Evolutionary conservation across 1,140 invertebrate genomes (phyloP).

Genomic region (Papilio aristodemus): DNA sequence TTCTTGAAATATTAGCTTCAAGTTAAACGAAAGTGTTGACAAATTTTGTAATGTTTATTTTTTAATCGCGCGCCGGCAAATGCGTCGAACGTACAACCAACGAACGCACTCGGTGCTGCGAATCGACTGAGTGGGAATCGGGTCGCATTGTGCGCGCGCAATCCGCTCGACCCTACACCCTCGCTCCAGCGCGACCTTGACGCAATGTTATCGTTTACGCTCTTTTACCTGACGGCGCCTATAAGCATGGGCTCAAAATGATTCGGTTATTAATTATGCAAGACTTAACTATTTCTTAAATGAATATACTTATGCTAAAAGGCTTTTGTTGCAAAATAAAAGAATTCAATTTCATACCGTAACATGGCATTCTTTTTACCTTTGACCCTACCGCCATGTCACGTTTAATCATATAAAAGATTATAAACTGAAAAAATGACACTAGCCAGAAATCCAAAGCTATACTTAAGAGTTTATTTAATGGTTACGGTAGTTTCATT

Average conservation of each 20-base stretch:
- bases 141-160: slow-evolving; percentile 56
- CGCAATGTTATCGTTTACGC: slow-evolving; percentile 24
- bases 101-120: slow-evolving; percentile 54
- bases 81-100: slow-evolving; percentile 37
- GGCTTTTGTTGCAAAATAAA: too few species aligned
- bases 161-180: slow-evolving; percentile 55
- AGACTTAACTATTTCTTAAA: neutral
- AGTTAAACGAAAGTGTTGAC: slow-evolving; percentile 35
- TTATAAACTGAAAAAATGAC: too few species aligned
- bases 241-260: neutral
- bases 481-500: too few species aligned
- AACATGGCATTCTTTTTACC: too few species aligned
- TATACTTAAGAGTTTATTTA: too few species aligned
- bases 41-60: slow-evolving; percentile 37
- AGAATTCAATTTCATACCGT: too few species aligned
- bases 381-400: too few species aligned
- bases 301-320: too few species aligned
- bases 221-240: neutral
- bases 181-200: slow-evolving; percentile 56
- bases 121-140: slow-evolving; percentile 65
- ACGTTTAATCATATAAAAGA: too few species aligned
- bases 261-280: slow-evolving; percentile 7
- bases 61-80: slow-evolving; percentile 30
- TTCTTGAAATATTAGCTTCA: slow-evolving; percentile 32
- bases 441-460: too few species aligned